phyloP scores from a whole-genome alignment of 2,888 invertebrate species.

The Sicus ferrugineus region DNA sequence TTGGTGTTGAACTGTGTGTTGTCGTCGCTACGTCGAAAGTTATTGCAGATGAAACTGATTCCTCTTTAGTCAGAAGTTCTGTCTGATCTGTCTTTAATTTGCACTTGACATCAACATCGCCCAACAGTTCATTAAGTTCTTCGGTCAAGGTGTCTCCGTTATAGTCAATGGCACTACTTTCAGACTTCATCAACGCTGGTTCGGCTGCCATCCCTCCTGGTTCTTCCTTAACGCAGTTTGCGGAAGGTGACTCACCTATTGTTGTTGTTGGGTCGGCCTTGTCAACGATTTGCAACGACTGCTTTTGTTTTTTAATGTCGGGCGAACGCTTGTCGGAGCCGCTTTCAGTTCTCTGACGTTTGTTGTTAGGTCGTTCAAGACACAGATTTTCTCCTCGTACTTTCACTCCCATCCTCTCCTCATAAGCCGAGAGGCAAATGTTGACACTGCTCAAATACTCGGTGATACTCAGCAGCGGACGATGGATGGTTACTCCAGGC shows the following conservation, averaged over 20 bases:
- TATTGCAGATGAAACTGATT: neutral
- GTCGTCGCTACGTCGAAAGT: conserved; percentile 11
- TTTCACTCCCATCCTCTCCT: conserved; percentile 73
- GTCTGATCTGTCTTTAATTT: neutral
- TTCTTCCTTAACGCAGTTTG: neutral
- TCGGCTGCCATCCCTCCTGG: neutral
- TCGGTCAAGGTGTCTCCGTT: conserved; percentile 52
- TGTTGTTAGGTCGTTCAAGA: conserved; percentile 52
- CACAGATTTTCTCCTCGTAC: conserved; percentile 64
- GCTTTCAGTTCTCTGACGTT: conserved; percentile 70
- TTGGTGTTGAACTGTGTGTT: neutral
- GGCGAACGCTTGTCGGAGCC: conserved; percentile 67
- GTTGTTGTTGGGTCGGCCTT: conserved; percentile 34
- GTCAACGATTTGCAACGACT: neutral
- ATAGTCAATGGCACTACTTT: conserved; percentile 35
- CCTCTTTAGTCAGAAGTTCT: conserved; percentile 22
- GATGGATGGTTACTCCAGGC: conserved; percentile 71
- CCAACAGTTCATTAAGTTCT: conserved; percentile 53
- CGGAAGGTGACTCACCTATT: neutral
- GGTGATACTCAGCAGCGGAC: conserved; percentile 77
- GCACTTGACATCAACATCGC: conserved; percentile 32
- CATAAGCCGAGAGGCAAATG: conserved; percentile 79
- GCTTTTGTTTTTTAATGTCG: conserved; percentile 66
- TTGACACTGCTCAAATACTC: conserved; percentile 81
- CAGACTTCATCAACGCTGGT: neutral